A percentile compares a stretch with the other conserved stretches of the same genome.
Conservation (phyloP, 2,888 invertebrate species). For the Limnephilus rhombicus region DNA sequence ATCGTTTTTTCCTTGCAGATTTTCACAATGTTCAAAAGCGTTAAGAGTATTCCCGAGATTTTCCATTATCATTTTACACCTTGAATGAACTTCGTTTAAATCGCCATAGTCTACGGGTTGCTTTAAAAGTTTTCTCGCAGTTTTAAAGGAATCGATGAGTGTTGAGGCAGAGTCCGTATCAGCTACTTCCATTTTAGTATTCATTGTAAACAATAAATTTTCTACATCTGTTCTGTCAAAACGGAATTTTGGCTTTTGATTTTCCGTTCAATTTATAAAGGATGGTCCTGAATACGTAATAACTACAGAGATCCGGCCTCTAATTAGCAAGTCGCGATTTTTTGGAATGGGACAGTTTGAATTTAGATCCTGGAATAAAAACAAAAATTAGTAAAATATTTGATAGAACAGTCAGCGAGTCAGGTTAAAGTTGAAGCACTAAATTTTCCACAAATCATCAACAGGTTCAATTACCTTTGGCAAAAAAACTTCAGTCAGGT, state of each 20-base stretch:
- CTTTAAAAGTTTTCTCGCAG: slow-evolving; percentile 53
- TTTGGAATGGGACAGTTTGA: neutral
- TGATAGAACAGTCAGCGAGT: neutral
- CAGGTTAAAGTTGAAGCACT: neutral
- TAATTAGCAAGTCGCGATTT: neutral
- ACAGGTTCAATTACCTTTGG: neutral
- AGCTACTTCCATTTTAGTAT: neutral
- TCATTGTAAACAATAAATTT: neutral
- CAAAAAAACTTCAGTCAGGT: neutral
- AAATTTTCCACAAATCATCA: neutral
- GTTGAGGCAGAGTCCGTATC: slow-evolving; percentile 17
- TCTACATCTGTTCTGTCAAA: slow-evolving; percentile 2
- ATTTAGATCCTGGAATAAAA: neutral
- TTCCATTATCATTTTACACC: slow-evolving; percentile 53
- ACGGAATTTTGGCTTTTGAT: neutral
- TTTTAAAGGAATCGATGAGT: slow-evolving; percentile 45
- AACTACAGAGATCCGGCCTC: neutral
- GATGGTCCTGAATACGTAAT: neutral
- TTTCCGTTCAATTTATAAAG: neutral
- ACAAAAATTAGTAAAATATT: neutral
- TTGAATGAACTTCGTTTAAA: slow-evolving; percentile 49
- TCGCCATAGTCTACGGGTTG: slow-evolving; percentile 50
- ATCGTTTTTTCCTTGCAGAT: neutral
- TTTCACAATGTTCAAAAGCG: slow-evolving; percentile 34
- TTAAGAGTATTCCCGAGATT: slow-evolving; percentile 43